Base-by-base conservation (phyloP, 2,888 invertebrate species). In the Dysmachus trigonus region DNA sequence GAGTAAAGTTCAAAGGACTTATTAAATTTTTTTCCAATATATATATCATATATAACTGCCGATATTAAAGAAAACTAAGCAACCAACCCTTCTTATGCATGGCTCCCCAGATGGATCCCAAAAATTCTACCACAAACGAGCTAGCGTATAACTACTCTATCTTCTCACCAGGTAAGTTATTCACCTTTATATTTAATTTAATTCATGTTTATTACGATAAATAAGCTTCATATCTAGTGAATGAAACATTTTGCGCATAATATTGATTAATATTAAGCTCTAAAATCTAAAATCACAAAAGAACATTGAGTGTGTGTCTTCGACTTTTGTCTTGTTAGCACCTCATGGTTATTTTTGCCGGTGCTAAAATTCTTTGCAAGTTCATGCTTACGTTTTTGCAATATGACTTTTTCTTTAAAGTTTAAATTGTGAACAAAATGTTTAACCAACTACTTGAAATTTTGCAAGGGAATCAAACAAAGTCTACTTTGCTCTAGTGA, bases 1-100 rank as follows among this genome's bases (percentile, higher is more conserved):
- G 81, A 81, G 62, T 81, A 81, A 81, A 81, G 81, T 81, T 81
- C 62, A 18, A 33, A 81, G 62, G 53, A 53, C 73, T 73, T 62
- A 22, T 22, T 27, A 8, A 62, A 62, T 62, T 62, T 62, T 62
- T 10, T 5, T 18, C 5, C n/a, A n/a, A n/a, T n/a, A n/a, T n/a
- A n/a, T n/a, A n/a, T n/a, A n/a, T n/a, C n/a, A n/a, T n/a, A n/a
- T n/a, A n/a, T n/a, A 10, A 62, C 62, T 22, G 62, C 62, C 7
- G 62, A 6, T 62, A 22, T 62, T 10, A 18, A n/a, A n/a, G n/a
- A n/a, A 27, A 27, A 18, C 62, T 62, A 62, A 4, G 2, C 27
- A 6, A 62, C 62, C 27, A 62, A 8, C 27, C 8, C 22, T 3
- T 10, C 62, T 27, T 62, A 62, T 10, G 62, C 62, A 62, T 62